Evolutionary conservation across 2,113 vertebrate species (phyloP), one percentile per base, ranked within the genome.

Genomic region (Perca schrenkii): DNA sequence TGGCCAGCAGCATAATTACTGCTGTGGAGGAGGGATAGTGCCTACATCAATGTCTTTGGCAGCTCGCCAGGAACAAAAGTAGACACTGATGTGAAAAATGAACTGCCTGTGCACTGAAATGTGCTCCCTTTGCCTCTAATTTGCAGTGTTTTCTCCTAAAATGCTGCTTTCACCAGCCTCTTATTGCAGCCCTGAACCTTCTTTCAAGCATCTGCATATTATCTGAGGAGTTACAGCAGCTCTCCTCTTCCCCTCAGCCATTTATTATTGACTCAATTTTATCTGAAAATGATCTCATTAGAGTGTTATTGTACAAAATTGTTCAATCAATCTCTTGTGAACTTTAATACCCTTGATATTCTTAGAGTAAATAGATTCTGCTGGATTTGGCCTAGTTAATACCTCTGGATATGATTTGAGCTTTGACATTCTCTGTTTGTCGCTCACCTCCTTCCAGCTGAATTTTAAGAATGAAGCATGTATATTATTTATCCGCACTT

Each of bases 1-100:
- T 90, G 85, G 84, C 89, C 87, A 52, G 88, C 86, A 87, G 85
- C 69, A 74, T 91, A 92, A 92, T 93, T 89, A 94, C 84, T 47
- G 31, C 82, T 86, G 84, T 86, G 86, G 83, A 87, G 88, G 84
- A 89, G 89, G 89, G 81, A 86, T 77, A 82, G 87, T 77, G 86
- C 77, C 90, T 62, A 90, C 88, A 89, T 93, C 83, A 86, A 83
- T 83, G 89, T 88, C 80, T 92, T 83, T 93, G 91, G 91, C 89
- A 80, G 84, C 58, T 63, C 65, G 81, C 88, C 79, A 77, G 74
- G 46, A 77, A 91, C 83, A 88, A 89, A 91, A 90, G 84, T 85
- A 87, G 88, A 90, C 88, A 80, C 40, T 88, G 83, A 91, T 91
- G 90, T 91, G 89, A 91, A 81, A 92, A 92, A 91, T 90, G 77